A percentile compares a stretch with the other conserved stretches of the same genome.
phyloP scores from a whole-genome alignment of 2,888 invertebrate genomes.

The Sympetrum striolatum region DNA sequence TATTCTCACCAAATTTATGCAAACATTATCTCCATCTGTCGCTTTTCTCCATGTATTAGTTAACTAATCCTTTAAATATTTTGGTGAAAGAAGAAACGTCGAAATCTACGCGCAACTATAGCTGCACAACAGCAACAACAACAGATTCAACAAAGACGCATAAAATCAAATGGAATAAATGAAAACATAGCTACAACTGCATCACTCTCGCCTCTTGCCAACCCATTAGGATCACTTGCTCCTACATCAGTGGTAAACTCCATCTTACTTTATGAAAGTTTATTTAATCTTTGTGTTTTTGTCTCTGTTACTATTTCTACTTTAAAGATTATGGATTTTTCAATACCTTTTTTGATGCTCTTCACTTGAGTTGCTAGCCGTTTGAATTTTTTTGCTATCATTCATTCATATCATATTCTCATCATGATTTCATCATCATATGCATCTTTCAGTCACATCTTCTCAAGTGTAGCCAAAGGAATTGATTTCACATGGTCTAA shows the following conservation, averaged over 20 bases:
- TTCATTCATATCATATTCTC: neutral
- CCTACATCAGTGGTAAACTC: conserved; percentile 18
- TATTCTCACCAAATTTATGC: neutral
- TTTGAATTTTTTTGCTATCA: neutral
- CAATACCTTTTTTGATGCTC: neutral
- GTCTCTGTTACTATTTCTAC: neutral
- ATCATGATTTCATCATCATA: neutral
- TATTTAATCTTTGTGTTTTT: neutral
- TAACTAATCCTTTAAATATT: neutral
- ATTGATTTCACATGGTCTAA: neutral
- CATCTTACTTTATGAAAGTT: neutral
- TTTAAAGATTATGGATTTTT: neutral
- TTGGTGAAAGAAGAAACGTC: conserved; percentile 2
- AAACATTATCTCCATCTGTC: neutral
- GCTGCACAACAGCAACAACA: conserved; percentile 20
- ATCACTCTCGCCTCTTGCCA: conserved; percentile 3
- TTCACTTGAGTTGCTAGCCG: neutral
- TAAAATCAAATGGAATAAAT: conserved; percentile 24
- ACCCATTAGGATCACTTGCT: conserved; percentile 10
- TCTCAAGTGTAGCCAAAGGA: neutral
- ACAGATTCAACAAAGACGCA: conserved; percentile 25
- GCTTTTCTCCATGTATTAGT: neutral
- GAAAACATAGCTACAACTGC: conserved; percentile 26
- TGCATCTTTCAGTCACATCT: neutral
- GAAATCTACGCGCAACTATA: neutral